Evolutionary conservation across 1,140 invertebrate genomes (phyloP).

Genomic region (Micrasema longulum): DNA sequence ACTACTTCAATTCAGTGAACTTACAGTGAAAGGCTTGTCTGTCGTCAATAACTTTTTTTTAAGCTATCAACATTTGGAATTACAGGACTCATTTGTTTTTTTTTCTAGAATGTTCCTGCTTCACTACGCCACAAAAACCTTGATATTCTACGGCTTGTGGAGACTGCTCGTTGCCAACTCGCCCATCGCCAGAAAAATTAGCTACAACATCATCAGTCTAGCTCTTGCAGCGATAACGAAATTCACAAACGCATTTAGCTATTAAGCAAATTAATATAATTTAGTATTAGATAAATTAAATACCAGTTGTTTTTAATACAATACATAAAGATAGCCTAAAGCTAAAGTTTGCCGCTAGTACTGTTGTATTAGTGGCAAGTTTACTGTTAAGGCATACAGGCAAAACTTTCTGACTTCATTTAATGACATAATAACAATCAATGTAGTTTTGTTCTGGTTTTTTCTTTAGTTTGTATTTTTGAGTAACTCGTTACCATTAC

Average conservation of each 20-base stretch:
- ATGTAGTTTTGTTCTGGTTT: background rate
- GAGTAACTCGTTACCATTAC: too few relatives aligned
- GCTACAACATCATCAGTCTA: constrained; percentile 31
- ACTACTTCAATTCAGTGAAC: too few relatives aligned
- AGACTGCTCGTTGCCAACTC: constrained; percentile 27
- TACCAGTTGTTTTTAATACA: background rate
- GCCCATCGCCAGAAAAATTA: constrained; percentile 21
- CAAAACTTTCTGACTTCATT: background rate
- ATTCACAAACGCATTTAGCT: constrained; percentile 13
- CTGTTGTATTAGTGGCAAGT: background rate
- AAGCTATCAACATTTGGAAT: too few relatives aligned
- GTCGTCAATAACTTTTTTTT: too few relatives aligned
- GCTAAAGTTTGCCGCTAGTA: background rate
- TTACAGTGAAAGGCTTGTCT: too few relatives aligned
- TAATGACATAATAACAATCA: background rate
- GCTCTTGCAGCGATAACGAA: constrained; percentile 20
- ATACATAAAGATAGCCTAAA: background rate
- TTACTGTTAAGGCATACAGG: background rate
- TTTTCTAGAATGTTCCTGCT: constrained; percentile 48
- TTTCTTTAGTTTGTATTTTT: too few relatives aligned
- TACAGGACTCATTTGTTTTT: background rate
- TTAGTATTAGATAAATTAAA: background rate
- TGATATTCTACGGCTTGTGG: constrained; percentile 25
- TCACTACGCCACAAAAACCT: constrained; percentile 33
- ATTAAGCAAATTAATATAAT: background rate